These are phyloP conservation scores for Zingel zingel DNA, from an alignment of 2,113 vertebrate species.

Conservation along the genomic window DNA sequence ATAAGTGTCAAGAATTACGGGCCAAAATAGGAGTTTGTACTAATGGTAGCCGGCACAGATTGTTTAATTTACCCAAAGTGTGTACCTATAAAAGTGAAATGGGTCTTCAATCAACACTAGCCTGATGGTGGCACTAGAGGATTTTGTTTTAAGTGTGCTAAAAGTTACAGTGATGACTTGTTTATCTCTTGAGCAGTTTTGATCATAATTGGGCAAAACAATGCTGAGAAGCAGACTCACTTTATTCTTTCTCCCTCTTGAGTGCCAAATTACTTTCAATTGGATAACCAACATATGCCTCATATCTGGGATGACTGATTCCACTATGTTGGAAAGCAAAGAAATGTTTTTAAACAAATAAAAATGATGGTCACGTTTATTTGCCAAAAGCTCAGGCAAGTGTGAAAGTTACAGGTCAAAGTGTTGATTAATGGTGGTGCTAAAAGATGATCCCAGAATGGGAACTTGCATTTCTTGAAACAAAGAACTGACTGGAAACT, in stretches of 20 bases:
- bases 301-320: neutral
- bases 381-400: neutral
- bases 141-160: neutral
- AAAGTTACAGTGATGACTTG: neutral
- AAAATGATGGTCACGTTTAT: neutral
- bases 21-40: neutral
- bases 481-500: neutral
- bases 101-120: neutral
- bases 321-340: neutral
- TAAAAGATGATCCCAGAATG: neutral
- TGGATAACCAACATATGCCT: neutral
- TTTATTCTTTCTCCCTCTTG: neutral
- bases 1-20: neutral
- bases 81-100: neutral
- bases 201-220: neutral
- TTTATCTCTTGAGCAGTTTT: neutral
- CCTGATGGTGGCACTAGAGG: conserved; percentile 3
- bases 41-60: neutral
- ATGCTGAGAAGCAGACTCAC: neutral
- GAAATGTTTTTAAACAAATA: neutral
- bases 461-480: neutral
- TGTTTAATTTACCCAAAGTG: neutral
- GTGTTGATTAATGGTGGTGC: neutral
- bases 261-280: neutral
- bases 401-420: neutral